Evolutionary conservation across 2,797 vertebrate species (phyloP).

Genomic region (Distichodus sexfasciatus): DNA sequence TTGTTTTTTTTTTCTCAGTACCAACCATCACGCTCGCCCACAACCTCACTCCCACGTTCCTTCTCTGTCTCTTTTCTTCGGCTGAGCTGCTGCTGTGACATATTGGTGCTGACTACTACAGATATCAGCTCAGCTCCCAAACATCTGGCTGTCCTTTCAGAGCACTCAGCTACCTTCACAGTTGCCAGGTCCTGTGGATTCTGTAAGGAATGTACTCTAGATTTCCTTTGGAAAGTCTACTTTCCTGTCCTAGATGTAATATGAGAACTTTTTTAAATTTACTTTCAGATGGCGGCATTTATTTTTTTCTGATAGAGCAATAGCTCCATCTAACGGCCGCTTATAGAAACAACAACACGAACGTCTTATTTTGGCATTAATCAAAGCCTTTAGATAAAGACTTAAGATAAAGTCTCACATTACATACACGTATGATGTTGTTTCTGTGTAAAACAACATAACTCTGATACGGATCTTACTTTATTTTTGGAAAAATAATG

Average conservation of each 20-base stretch:
- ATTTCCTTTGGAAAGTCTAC: conserved; percentile 58
- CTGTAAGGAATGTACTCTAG: conserved; percentile 63
- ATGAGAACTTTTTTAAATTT: conserved; percentile 53
- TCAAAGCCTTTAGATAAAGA: too few relatives aligned
- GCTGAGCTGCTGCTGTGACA: conserved; percentile 23
- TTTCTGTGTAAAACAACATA: neutral
- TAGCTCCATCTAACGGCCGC: conserved; percentile 60
- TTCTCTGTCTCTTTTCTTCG: conserved; percentile 5
- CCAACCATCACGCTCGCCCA: neutral
- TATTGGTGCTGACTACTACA: conserved; percentile 33
- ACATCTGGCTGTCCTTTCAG: conserved; percentile 54
- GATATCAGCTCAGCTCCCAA: conserved; percentile 46
- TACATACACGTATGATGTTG: neutral
- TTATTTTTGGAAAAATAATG: neutral
- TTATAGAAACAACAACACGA: conserved; percentile 42
- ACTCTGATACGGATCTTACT: neutral
- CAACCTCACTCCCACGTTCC: neutral
- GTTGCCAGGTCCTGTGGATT: conserved; percentile 43
- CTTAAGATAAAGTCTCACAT: neutral
- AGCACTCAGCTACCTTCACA: conserved; percentile 21
- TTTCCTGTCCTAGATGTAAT: conserved; percentile 57
- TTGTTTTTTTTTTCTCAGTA: neutral
- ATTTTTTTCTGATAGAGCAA: conserved; percentile 27
- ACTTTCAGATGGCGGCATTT: conserved; percentile 21
- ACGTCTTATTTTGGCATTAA: neutral